Conservation (phyloP, 2,113 vertebrate species). For the Trematocara variabile region DNA sequence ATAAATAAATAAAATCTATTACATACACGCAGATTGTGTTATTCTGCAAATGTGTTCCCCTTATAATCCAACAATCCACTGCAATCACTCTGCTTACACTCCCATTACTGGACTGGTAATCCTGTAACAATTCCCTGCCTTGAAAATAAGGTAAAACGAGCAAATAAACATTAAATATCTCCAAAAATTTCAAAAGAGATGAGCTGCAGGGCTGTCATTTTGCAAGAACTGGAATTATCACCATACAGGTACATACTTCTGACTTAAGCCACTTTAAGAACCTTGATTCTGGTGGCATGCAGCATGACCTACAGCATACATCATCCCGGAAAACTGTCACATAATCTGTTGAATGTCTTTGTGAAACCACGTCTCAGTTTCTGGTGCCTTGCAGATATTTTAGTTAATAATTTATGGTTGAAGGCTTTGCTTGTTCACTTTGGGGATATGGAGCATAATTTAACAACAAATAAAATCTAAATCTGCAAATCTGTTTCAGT, state of each 20-base stretch:
- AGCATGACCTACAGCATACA: neutral
- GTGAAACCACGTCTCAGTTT: neutral
- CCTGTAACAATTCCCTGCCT: slow-evolving; percentile 50
- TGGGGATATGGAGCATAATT: neutral
- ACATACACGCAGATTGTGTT: neutral
- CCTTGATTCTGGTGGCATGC: neutral
- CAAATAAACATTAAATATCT: neutral
- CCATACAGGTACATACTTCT: neutral
- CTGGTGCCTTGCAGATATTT: neutral
- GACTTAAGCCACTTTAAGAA: neutral
- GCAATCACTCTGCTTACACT: neutral
- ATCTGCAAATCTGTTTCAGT: neutral
- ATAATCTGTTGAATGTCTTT: neutral
- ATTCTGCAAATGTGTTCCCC: neutral
- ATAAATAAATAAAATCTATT: neutral
- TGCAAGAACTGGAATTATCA: neutral
- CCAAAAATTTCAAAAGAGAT: neutral
- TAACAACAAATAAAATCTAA: neutral
- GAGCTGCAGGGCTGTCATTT: neutral
- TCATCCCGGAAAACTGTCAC: neutral
- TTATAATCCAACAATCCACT: slow-evolving; percentile 13
- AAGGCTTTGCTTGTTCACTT: neutral
- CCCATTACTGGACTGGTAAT: slow-evolving; percentile 37
- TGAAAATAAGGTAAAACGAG: neutral
- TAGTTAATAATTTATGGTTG: neutral